Base-by-base conservation (phyloP, 2,888 invertebrate genomes). In the Hyalella azteca region DNA sequence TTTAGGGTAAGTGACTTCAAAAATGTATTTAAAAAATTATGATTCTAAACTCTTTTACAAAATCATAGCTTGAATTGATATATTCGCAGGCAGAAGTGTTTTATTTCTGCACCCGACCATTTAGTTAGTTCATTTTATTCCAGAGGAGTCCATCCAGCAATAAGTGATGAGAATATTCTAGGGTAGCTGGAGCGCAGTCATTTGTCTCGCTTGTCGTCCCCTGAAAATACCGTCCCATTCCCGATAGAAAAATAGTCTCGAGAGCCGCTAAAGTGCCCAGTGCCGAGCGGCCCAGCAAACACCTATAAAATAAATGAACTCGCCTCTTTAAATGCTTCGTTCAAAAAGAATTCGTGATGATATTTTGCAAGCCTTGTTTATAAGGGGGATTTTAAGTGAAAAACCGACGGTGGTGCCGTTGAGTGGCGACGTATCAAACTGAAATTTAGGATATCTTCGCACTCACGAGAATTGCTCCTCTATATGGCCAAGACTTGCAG, bases 121-220 rank as follows among this genome's bases (percentile, higher is more conserved):
- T n/a, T 9, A 54, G 11, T 29, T 29, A 36, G 66, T 66, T 66
- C 66, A 39, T 66, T 66, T 66, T 66, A 36, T 66, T 36, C 36
- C 9, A 36, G 66, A 32, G 36, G 15, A 66, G 36, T 66, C 36
- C 66, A 66, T 32, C 66, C 19, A 36, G 45, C 66, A 66, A 66
- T 66, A 66, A 66, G 36, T 66, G 66, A 66, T 36, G 66, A 66
- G 66, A 66, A 66, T 66, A 66, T 66, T 66, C 36, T 36, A 66
- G 66, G 36, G 36, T 29, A n/a, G n/a, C n/a, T n/a, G 36, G 66
- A 36, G 36, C 66, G 36, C 29, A 66, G 66, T 66, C 66, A 66
- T 66, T 66, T 66, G 66, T 66, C 66, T 66, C 66, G 66, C 66
- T 36, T 66, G 66, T 66, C 66, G 66, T 66, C 36, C 66, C 66